These are phyloP conservation scores for Dendrocincla tyrannina DNA, from an alignment of 2,797 vertebrate species.

Conservation along the genomic window DNA sequence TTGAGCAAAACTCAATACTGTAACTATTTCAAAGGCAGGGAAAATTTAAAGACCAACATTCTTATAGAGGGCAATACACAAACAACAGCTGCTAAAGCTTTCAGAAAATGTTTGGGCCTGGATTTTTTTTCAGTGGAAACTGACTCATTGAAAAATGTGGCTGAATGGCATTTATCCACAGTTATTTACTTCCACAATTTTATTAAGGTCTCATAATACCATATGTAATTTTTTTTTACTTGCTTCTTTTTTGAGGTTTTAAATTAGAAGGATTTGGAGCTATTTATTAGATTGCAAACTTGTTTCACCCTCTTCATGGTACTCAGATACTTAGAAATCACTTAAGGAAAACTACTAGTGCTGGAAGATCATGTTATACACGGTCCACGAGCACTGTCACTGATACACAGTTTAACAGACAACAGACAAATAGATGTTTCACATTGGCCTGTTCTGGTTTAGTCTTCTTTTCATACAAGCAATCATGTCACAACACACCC, in stretches of 20 bases:
- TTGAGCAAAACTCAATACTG: background rate
- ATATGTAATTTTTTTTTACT: background rate
- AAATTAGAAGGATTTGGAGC: background rate
- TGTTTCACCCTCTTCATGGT: background rate
- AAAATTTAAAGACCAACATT: background rate
- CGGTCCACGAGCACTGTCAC: background rate
- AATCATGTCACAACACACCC: background rate
- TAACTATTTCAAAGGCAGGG: background rate
- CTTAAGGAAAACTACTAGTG: background rate
- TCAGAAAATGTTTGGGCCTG: background rate
- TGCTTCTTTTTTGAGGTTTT: background rate
- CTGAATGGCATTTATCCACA: background rate
- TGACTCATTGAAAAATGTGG: background rate
- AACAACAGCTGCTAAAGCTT: background rate
- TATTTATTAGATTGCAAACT: background rate
- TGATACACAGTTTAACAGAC: background rate
- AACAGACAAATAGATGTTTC: background rate
- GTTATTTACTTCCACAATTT: background rate
- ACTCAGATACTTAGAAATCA: background rate
- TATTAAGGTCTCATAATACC: background rate
- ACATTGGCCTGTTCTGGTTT: background rate
- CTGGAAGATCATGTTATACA: background rate
- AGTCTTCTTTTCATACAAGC: background rate
- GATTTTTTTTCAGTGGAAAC: background rate
- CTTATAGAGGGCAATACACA: background rate